Evolutionary conservation across 2,113 vertebrate genomes (phyloP), one percentile per base, ranked within the genome.

Genomic region (Tenebrosternarchus preto): DNA sequence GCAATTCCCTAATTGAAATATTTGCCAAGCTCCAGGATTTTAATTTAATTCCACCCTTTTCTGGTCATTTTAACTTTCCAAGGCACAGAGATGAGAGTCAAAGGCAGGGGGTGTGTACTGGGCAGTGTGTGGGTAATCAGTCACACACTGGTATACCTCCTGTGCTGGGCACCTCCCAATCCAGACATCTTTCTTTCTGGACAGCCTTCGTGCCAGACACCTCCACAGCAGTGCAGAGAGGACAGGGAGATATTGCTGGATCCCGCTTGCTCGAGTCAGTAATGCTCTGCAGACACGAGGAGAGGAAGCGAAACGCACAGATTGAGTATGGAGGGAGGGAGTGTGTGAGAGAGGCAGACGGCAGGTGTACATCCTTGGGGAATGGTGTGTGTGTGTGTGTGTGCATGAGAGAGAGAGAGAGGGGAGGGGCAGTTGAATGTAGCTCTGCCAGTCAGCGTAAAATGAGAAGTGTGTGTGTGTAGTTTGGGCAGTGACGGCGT

Each of bases 391-490:
- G 33, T 20, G 17, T 61, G 64, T 46, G 80, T 24, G 12, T 50
- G 24, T 64, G 78, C 66, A 43, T 56, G 29, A 61, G 75, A 36
- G 74, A 61, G 36, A 57, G 66, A 70, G 72, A 60, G 39, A 59
- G 57, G 68, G 63, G 56, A 67, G 76, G 59, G 76, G 82, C 31
- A 67, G 63, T 24, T 43, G 66, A 76, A 63, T 17, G 11, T 69
- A 24, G 69, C 82, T 76, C 59, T 76, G 64, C 72, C 76, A 79
- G 84, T 70, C 79, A 80, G 77, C 75, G 60, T 78, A 85, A 85
- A 77, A 80, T 59, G 59, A 78, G 78, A 72, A 68, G 63, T 33
- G 50, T 2, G 73, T 73, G 77, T 77, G 78, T 81, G 75, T 74
- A 16, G 67, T 76, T 43, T 72, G 66, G 78, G 82, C 82, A 81